Conservation (phyloP, 1,140 invertebrate genomes). For the Heliconius hermathena region DNA sequence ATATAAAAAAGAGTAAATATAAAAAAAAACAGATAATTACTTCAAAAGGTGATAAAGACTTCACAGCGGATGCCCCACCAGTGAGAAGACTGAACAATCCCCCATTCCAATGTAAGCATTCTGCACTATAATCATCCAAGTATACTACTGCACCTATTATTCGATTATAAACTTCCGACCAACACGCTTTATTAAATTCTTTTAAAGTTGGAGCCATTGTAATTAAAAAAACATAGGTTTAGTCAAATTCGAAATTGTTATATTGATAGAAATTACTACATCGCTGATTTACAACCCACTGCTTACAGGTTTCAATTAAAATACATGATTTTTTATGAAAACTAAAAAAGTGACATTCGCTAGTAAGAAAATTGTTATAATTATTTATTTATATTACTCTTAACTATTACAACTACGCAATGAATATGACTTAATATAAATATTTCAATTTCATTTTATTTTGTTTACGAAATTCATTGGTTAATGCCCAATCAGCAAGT, state of each 20-base stretch:
- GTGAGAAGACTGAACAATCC: constrained; percentile 81
- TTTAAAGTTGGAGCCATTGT: constrained; percentile 46
- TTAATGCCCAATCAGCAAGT: too few relatives aligned
- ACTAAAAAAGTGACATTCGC: too few relatives aligned
- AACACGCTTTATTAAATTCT: constrained; percentile 75
- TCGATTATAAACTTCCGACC: constrained; percentile 82
- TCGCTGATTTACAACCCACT: background rate
- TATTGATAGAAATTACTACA: background rate
- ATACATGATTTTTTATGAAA: too few relatives aligned
- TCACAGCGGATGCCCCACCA: constrained; percentile 82
- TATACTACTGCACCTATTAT: constrained; percentile 84
- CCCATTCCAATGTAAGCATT: constrained; percentile 85
- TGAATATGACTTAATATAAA: too few relatives aligned
- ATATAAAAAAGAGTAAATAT: background rate
- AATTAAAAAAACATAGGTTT: background rate
- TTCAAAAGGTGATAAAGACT: constrained; percentile 84
- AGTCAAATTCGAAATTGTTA: background rate
- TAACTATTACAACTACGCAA: too few relatives aligned
- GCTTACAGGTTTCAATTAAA: too few relatives aligned
- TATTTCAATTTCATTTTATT: too few relatives aligned
- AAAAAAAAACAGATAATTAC: constrained; percentile 57
- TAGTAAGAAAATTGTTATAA: too few relatives aligned
- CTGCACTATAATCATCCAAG: constrained; percentile 82
- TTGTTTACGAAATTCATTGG: too few relatives aligned
- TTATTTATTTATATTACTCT: too few relatives aligned